Evolutionary conservation across 1,140 invertebrate species (phyloP).

Genomic region (Nasonia vitripennis): DNA sequence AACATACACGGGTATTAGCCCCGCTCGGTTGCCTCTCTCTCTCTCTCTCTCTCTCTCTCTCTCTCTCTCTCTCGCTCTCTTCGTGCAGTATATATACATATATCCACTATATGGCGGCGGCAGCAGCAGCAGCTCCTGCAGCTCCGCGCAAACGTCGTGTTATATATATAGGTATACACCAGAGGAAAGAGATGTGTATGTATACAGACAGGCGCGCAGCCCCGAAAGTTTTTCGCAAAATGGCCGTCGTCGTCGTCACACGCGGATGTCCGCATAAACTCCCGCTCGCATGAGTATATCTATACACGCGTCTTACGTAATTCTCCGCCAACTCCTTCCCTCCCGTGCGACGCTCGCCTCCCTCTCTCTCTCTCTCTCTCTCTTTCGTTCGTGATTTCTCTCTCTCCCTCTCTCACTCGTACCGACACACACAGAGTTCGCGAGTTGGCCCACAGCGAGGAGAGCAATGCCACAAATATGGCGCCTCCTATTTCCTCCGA

Average conservation of each 20-base stretch:
- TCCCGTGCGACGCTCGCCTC: slow-evolving; percentile 44
- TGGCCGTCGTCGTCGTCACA: slow-evolving; percentile 73
- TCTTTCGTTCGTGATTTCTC: slow-evolving; percentile 71
- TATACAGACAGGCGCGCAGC: slow-evolving; percentile 65
- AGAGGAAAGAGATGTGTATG: neutral
- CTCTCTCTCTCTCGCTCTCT: slow-evolving; percentile 42
- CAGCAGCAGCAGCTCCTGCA: slow-evolving; percentile 26
- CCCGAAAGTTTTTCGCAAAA: slow-evolving; percentile 75
- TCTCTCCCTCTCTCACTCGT: slow-evolving; percentile 62
- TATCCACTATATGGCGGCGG: neutral
- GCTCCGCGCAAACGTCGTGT: neutral
- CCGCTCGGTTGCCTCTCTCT: slow-evolving; percentile 56
- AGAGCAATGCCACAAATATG: slow-evolving; percentile 74
- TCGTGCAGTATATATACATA: slow-evolving; percentile 21
- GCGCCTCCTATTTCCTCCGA: slow-evolving; percentile 72
- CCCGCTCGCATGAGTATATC: slow-evolving; percentile 51
- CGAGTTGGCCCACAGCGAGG: slow-evolving; percentile 34
- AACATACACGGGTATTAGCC: slow-evolving; percentile 71
- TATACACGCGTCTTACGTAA: slow-evolving; percentile 30
- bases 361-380: slow-evolving; percentile 59
- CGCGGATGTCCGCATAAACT: slow-evolving; percentile 72
- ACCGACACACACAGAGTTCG: neutral
- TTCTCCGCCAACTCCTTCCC: slow-evolving; percentile 48
- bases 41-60: slow-evolving; percentile 26
- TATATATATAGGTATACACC: neutral